Evolutionary conservation across 2,797 vertebrate species (phyloP), one percentile per base, ranked within the genome.

Genomic region (Semaprochilodus insignis): DNA sequence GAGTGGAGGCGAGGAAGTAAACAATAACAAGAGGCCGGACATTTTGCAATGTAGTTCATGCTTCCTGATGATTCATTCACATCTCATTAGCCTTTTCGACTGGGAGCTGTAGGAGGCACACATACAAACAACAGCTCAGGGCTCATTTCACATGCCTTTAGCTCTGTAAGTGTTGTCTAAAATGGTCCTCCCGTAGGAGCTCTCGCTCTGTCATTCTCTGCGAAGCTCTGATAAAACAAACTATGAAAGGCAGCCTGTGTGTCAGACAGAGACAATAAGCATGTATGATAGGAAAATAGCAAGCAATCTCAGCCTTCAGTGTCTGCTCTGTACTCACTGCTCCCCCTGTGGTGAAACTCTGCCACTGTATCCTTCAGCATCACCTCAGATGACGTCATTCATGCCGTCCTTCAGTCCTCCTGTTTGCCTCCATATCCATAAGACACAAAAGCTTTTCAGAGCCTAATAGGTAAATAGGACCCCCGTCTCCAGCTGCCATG

Each of bases 331-430:
- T 40, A 69, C 74, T 75, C 51, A 60, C 19, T 78, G 74, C 85
- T 76, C 88, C 87, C 52, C 85, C 72, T 55, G 77, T 88, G 88
- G 86, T 52, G 16, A 65, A 15, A 8, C 40, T 62, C 51, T 52
- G 77, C 8, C 48, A 83, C 44, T 77, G 60, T 75, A 51, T 8
- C 44, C 63, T 48, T 25, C 74, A 69, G 62, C 77, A 83, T 84
- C 85, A 80, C 75, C 77, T 83, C 69, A 59, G 85, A 84, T 90
- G 83, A 90, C 57, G 82, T 85, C 84, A 89, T 85, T 21, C 25
- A 34, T 40, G 4, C n/a, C 25, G 34, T 77, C 76, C 66, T 67
- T 83, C 72, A 67, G 54, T 82, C 25, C 65, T 31, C 70, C 44
- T 80, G 62, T 78, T 6, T 82, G 16, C 62, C 15, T 67, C 44